Percentiles rank a stretch among this genome's conserved stretches.
Conservation (phyloP, 1,140 invertebrate genomes). For the Drosophila ogumai region DNA sequence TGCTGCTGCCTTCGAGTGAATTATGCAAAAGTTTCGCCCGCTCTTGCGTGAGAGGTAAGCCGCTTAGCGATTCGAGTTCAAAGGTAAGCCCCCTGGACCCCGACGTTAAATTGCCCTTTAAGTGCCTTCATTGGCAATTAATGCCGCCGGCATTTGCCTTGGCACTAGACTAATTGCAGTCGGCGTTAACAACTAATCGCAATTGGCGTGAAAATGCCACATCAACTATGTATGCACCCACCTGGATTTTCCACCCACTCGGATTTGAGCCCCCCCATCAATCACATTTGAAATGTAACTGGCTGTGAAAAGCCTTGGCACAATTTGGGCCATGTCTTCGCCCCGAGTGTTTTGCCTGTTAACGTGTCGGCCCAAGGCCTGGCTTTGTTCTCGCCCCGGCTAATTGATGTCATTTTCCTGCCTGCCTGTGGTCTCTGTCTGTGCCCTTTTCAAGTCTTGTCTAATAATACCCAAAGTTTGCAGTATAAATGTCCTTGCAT, state of each 20-base stretch:
- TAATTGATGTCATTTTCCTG: constrained; percentile 62
- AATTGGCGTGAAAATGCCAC: constrained; percentile 62
- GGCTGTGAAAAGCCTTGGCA: constrained; percentile 66
- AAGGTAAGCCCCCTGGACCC: constrained; percentile 32
- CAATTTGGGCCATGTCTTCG: constrained; percentile 38
- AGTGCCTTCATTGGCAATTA: constrained; percentile 79
- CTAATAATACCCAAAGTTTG: constrained; percentile 16
- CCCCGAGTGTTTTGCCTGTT: constrained; percentile 8
- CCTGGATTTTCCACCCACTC: background rate
- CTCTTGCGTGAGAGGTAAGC: constrained; percentile 40
- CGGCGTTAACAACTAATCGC: constrained; percentile 68
- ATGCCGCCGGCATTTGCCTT: constrained; percentile 64
- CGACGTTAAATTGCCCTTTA: constrained; percentile 71
- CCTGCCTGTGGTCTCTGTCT: background rate
- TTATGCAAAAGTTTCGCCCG: constrained; percentile 55
- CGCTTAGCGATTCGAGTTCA: constrained; percentile 43
- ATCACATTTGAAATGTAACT: constrained; percentile 52
- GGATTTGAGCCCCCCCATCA: constrained; percentile 13
- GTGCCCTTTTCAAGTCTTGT: constrained; percentile 1
- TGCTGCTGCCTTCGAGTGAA: constrained; percentile 44
- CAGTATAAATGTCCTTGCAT: constrained; percentile 20
- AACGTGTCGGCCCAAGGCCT: constrained; percentile 25
- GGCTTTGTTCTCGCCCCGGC: constrained; percentile 35
- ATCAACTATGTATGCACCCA: constrained; percentile 24
- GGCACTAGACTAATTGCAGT: constrained; percentile 68